These are phyloP conservation scores for Phenganax subtilis DNA, from an alignment of 92 coral and sea anemone genomes.

Conservation along the genomic window DNA sequence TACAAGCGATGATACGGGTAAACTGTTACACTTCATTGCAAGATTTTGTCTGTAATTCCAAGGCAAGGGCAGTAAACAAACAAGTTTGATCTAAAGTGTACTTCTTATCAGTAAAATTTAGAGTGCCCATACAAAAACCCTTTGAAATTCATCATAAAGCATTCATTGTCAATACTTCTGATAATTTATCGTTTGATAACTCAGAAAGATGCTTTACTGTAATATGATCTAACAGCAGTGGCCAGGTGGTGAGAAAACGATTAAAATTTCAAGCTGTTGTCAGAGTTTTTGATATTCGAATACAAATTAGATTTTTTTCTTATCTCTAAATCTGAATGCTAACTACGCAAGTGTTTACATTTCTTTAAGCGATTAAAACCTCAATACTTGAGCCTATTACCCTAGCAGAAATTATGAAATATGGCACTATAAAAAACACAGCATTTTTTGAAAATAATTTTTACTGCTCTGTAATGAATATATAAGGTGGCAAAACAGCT, in stretches of 20 bases:
- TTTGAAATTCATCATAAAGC: too few species aligned
- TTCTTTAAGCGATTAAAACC: constrained; percentile 1
- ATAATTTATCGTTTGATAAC: too few species aligned
- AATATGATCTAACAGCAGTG: too few species aligned
- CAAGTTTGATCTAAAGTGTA: not conserved
- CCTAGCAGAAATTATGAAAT: not conserved
- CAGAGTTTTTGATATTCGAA: not conserved
- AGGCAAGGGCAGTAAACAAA: not conserved
- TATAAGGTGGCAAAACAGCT: too few species aligned
- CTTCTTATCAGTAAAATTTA: too few species aligned
- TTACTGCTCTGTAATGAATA: not conserved
- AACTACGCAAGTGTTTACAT: constrained; percentile 5
- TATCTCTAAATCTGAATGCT: constrained; percentile 2
- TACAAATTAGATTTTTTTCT: constrained; percentile 1
- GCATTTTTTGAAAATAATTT: not conserved
- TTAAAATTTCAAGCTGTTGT: too few species aligned
- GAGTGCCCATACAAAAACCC: too few species aligned
- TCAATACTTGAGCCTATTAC: not conserved
- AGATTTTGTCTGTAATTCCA: not conserved
- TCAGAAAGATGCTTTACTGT: too few species aligned
- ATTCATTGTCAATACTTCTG: too few species aligned
- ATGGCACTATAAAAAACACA: too few species aligned
- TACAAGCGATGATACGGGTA: constrained; percentile 97
- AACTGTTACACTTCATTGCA: not conserved
- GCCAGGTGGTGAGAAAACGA: too few species aligned